A percentile compares a stretch with the other conserved stretches of the same genome.
phyloP scores from a whole-genome alignment of 1,140 invertebrate species.

The Rhynchophorus ferrugineus region DNA sequence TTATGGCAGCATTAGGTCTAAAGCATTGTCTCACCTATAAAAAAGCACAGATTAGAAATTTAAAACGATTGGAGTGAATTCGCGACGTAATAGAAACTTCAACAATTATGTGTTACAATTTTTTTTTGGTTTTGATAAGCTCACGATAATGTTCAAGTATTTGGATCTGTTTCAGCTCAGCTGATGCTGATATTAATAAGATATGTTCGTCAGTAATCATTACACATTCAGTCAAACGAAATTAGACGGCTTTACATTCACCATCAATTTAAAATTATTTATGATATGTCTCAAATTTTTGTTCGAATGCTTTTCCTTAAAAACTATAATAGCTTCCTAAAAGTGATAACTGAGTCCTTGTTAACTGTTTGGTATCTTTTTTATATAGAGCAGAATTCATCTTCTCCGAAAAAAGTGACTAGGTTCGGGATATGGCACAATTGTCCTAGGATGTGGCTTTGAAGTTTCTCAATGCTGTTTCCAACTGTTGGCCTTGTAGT shows the following conservation, averaged over 20 bases:
- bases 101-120: no score
- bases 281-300: slow-evolving; percentile 7
- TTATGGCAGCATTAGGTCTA: no score
- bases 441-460: background rate
- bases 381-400: background rate
- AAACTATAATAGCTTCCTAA: background rate
- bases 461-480: slow-evolving; percentile 54
- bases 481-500: slow-evolving; percentile 75
- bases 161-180: no score
- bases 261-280: slow-evolving; percentile 4
- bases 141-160: no score
- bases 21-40: no score
- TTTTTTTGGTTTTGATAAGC: no score
- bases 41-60: no score
- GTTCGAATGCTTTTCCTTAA: slow-evolving; percentile 1
- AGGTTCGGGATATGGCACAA: slow-evolving; percentile 19
- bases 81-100: no score
- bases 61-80: no score
- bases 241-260: background rate
- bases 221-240: background rate
- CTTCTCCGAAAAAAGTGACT: background rate
- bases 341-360: background rate
- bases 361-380: background rate
- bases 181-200: background rate
- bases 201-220: background rate